Conservation (phyloP, 1,140 invertebrate species). For the Cherax quadricarinatus region DNA sequence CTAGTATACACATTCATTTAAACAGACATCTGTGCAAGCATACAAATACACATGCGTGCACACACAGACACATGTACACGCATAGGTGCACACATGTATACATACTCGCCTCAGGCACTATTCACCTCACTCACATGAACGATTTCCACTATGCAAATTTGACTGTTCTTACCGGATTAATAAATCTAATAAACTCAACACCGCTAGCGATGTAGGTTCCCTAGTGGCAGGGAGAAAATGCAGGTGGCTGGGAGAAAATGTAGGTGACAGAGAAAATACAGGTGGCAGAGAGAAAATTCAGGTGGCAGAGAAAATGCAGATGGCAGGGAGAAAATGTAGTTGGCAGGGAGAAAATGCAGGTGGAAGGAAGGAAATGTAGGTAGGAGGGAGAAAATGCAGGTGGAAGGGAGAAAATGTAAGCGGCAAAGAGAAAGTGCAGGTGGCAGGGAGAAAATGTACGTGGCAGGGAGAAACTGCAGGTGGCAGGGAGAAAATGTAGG, state of each 20-base stretch:
- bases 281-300: background rate
- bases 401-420: too few species aligned
- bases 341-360: background rate
- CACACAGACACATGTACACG: too few species aligned
- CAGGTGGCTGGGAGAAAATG: background rate
- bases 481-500: background rate
- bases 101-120: background rate
- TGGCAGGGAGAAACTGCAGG: background rate
- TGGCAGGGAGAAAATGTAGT: background rate
- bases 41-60: too few species aligned
- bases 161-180: slow-evolving; percentile 41
- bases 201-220: background rate
- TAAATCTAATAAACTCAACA: slow-evolving; percentile 51
- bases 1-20: too few species aligned
- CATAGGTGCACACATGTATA: too few species aligned
- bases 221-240: background rate
- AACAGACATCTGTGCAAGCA: too few species aligned
- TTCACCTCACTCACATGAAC: slow-evolving; percentile 9
- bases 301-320: background rate
- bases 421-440: too few species aligned
- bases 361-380: too few species aligned
- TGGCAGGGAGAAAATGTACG: background rate
- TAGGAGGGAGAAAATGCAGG: too few species aligned
- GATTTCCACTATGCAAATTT: slow-evolving; percentile 54
- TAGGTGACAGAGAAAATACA: background rate